Evolutionary conservation across 1,140 invertebrate species (phyloP).

Genomic region (Hyphantria cunea): DNA sequence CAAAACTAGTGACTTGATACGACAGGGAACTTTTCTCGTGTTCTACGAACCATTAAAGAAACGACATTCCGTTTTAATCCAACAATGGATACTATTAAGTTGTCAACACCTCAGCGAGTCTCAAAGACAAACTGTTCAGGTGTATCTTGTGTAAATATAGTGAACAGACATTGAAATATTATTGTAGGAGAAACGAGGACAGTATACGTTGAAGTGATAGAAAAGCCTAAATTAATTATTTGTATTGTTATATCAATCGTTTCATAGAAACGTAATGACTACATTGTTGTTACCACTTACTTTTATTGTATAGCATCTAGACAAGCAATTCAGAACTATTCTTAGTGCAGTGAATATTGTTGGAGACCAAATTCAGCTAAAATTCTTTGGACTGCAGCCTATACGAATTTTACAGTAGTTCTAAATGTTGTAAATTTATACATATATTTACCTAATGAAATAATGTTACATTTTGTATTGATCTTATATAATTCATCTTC

Average conservation of each 20-base stretch:
- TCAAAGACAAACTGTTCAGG: conserved; percentile 62
- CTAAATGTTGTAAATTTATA: too few relatives aligned
- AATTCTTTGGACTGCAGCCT: too few relatives aligned
- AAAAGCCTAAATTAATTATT: conserved; percentile 73
- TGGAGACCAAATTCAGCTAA: too few relatives aligned
- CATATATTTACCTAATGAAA: too few relatives aligned
- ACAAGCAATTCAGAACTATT: too few relatives aligned
- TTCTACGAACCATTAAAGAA: conserved; percentile 15
- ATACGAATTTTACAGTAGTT: too few relatives aligned
- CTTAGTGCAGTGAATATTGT: too few relatives aligned
- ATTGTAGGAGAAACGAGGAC: conserved; percentile 47
- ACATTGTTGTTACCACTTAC: conserved; percentile 51
- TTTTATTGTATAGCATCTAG: too few relatives aligned
- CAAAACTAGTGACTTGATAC: conserved; percentile 14
- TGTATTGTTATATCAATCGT: conserved; percentile 71
- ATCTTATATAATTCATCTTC: too few relatives aligned
- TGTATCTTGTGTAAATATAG: conserved; percentile 53
- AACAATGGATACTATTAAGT: conserved; percentile 30
- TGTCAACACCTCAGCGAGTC: conserved; percentile 50
- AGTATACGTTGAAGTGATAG: conserved; percentile 79
- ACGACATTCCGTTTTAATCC: conserved; percentile 52
- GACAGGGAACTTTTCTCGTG: neutral
- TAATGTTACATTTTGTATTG: too few relatives aligned
- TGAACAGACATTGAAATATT: conserved; percentile 43
- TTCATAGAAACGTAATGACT: conserved; percentile 78